phyloP scores from a whole-genome alignment of 2,888 invertebrate species.

The Petrolisthes manimaculis region DNA sequence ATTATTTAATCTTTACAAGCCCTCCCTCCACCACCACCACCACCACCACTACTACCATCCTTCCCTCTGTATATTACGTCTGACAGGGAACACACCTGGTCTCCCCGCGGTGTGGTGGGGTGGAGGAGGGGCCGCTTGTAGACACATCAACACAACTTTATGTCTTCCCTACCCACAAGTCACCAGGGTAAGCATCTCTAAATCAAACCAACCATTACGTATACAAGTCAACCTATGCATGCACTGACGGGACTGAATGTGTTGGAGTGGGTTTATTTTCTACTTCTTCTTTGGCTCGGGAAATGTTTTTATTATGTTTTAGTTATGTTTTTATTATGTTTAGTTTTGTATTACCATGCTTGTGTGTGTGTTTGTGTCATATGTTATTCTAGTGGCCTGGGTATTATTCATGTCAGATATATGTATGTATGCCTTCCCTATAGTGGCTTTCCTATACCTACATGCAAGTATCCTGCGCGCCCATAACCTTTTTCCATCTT shows the following conservation, averaged over 20 bases:
- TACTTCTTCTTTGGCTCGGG: background rate
- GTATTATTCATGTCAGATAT: background rate
- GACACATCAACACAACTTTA: conserved; percentile 31
- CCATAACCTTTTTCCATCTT: background rate
- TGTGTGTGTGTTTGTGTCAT: background rate
- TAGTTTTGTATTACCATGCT: background rate
- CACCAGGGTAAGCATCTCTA: too few relatives aligned
- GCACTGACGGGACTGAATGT: background rate
- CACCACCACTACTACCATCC: too few relatives aligned
- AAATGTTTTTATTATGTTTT: background rate
- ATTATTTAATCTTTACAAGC: conserved; percentile 31
- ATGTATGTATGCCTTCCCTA: background rate
- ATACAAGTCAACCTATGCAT: background rate
- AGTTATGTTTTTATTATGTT: background rate
- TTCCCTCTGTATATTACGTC: conserved; percentile 30
- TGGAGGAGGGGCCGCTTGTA: conserved; percentile 15
- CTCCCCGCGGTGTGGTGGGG: conserved; percentile 8
- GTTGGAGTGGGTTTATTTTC: too few relatives aligned
- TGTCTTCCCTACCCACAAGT: too few relatives aligned
- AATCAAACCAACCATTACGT: background rate
- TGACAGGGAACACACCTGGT: conserved; percentile 27
- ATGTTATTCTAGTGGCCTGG: background rate
- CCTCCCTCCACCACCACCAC: too few relatives aligned
- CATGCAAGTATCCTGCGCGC: background rate
- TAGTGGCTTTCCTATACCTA: background rate